Conservation (phyloP, 2,113 vertebrate species). For the Manacus vitellinus region DNA sequence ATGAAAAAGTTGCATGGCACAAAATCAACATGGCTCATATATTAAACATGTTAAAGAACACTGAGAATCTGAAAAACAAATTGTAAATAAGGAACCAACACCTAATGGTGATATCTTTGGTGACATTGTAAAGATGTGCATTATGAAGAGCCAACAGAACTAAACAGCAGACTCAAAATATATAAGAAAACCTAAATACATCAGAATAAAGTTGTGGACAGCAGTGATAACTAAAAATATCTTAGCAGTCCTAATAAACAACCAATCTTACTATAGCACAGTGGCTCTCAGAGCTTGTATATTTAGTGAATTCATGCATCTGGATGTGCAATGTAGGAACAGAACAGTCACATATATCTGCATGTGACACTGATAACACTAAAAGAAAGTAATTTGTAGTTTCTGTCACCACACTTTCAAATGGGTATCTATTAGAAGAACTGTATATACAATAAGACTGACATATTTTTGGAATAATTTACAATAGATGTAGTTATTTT, state of each 20-base stretch:
- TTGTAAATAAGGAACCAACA: not conserved
- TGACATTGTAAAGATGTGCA: accelerated
- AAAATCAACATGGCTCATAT: not conserved
- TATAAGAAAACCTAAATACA: not conserved
- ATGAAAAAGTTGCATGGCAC: not conserved
- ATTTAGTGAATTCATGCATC: not conserved
- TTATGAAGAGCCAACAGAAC: not conserved
- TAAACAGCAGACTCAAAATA: not conserved
- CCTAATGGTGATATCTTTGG: not conserved
- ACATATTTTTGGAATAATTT: not conserved
- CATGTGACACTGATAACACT: not conserved
- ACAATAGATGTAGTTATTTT: not conserved
- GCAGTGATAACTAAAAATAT: not conserved
- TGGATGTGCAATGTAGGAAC: not conserved
- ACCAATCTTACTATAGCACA: not conserved
- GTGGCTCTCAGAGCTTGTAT: not conserved
- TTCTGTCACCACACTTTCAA: constrained; percentile 10
- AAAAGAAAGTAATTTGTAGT: not conserved
- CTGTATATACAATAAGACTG: not conserved
- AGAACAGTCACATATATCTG: not conserved
- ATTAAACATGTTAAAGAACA: not conserved
- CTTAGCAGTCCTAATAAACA: not conserved
- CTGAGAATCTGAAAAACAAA: not conserved
- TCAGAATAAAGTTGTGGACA: not conserved
- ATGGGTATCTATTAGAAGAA: not conserved